phyloP scores from a whole-genome alignment of 2,797 vertebrate genomes.

The Neosilurus mollespiculum region DNA sequence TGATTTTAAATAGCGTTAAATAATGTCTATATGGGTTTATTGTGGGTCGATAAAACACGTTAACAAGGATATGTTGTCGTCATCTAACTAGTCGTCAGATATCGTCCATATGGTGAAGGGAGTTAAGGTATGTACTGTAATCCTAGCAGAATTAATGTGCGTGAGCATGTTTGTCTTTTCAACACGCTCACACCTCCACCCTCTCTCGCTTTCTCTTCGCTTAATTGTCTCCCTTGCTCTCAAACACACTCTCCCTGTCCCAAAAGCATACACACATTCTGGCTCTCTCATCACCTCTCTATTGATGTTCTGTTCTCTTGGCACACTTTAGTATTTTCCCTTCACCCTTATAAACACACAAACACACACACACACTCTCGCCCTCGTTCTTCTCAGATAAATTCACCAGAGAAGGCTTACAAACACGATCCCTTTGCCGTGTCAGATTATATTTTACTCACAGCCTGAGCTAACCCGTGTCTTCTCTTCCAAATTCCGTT shows the following conservation, averaged over 20 bases:
- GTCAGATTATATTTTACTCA: conserved; percentile 36
- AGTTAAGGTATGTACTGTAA: background rate
- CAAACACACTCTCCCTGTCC: background rate
- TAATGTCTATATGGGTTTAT: too few species aligned
- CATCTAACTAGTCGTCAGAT: too few species aligned
- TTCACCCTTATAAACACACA: background rate
- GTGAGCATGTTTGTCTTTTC: background rate
- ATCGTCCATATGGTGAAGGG: too few species aligned
- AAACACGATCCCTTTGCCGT: background rate
- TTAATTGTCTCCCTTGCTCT: background rate
- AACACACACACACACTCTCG: background rate
- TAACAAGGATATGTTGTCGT: too few species aligned
- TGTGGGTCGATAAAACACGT: too few species aligned
- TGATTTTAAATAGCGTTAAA: too few species aligned
- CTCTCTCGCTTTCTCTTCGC: background rate
- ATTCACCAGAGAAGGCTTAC: background rate
- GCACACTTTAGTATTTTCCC: background rate
- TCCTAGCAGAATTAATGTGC: background rate
- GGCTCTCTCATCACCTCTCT: conserved; percentile 9
- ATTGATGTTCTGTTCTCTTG: conserved; percentile 5
- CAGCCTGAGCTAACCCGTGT: conserved; percentile 30
- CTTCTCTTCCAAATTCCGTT: conserved; percentile 7
- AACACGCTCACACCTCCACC: background rate
- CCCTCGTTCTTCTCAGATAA: background rate
- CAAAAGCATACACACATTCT: background rate